phyloP scores from a whole-genome alignment of 2,888 invertebrate species.

The Blomia tropicalis region DNA sequence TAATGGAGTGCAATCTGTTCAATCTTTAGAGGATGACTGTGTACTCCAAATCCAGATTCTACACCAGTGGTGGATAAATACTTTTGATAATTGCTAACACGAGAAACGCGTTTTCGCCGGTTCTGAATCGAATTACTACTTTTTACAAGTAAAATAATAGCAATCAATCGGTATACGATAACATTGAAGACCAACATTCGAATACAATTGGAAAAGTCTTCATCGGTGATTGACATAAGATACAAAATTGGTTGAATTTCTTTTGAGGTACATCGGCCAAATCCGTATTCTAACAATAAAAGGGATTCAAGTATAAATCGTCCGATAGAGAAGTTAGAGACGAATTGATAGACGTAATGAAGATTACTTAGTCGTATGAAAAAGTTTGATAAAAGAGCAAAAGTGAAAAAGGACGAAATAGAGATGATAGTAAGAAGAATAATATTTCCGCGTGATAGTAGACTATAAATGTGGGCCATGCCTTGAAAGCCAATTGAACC shows the following conservation, averaged over 20 bases:
- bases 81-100: too few relatives aligned
- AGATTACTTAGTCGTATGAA: background rate
- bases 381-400: too few relatives aligned
- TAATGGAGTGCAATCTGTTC: too few relatives aligned
- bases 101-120: too few relatives aligned
- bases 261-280: constrained; percentile 8
- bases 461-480: background rate
- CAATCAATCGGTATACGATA: background rate
- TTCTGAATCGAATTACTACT: background rate
- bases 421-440: background rate
- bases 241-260: constrained; percentile 2
- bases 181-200: background rate
- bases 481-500: constrained; percentile 1
- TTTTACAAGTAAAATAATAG: background rate
- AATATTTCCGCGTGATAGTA: background rate
- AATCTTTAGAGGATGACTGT: too few relatives aligned
- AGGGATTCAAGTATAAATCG: background rate
- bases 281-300: constrained; percentile 8
- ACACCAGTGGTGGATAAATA: too few relatives aligned
- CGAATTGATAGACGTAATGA: constrained; percentile 13
- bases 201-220: background rate
- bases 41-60: too few relatives aligned
- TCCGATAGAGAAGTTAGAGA: background rate
- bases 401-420: background rate
- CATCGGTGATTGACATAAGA: background rate